Base-by-base conservation (phyloP, 1,140 invertebrate genomes). In the Episyrphus balteatus region DNA sequence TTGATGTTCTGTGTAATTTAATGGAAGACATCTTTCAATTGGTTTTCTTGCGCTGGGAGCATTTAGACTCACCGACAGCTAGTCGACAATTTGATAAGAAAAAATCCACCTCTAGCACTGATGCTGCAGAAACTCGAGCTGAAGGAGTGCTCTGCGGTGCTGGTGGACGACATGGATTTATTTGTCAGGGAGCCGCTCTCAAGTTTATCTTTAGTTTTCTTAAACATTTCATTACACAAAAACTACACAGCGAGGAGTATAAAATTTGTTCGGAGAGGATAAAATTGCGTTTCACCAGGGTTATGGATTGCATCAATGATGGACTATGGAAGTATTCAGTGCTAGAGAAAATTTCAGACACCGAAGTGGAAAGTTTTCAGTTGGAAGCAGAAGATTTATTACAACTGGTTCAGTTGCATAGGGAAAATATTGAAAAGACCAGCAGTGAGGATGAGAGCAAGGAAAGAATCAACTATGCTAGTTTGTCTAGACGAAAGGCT, bases 381-480 rank as follows among this genome's bases (percentile, higher is more conserved):
- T 34, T 66, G 10, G 62, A 59, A 15, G 53, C 57, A 12, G 57
- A 66, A 21, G 57, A 63, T 32, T 40, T 66, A 17, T 26, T 58
- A 7, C 59, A 62, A 41, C 17, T 65, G 14, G 53, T 65, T 2
- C 60, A 62, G 37, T 30, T 57, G n/a, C 60, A 67, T 21, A 47
- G 50, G 13, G 48, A 59, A 8, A 17, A 43, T 7, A 41, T 41
- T 2, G 61, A 66, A 15, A 63, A 61, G 31, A 48, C 53, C 12
- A 65, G 59, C 11, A 67, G 64, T 38, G 65, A 67, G 42, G 65
- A 67, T 40, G 64, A 67, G 30, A 61, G 54, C 36, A 54, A 57
- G 1, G 59, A 66, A 18, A 59, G 57, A 7, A 50, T 36, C 41
- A 57, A 59, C 36, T 55, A 62, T 19, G 47, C 54, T 0, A 61